These are phyloP conservation scores for Grammomys dolichurus DNA, from an alignment of 2,113 vertebrate genomes.

Conservation along the genomic window DNA sequence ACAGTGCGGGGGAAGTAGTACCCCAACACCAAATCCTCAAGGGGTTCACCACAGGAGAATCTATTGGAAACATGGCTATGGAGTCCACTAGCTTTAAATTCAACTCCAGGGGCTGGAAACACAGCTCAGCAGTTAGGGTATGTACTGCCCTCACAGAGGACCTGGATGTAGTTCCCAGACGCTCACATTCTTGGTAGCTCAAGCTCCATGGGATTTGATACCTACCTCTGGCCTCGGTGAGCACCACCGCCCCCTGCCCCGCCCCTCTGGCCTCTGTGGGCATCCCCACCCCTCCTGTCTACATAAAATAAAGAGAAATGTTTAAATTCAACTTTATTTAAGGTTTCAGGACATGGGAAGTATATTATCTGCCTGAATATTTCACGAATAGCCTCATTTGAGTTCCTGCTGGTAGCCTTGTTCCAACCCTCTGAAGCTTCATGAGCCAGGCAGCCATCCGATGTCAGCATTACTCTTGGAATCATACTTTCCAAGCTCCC, in stretches of 20 bases:
- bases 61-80: background rate
- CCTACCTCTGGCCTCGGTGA: background rate
- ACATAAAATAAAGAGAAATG: background rate
- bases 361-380: background rate
- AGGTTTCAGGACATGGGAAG: background rate
- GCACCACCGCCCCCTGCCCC: accelerated
- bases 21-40: background rate
- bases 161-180: background rate
- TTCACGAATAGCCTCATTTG: background rate
- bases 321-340: background rate
- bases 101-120: background rate
- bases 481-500: background rate
- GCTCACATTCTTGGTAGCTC: background rate
- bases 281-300: no score
- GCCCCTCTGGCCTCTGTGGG: no score
- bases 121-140: background rate
- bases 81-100: background rate
- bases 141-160: background rate
- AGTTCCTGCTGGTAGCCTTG: background rate
- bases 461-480: background rate
- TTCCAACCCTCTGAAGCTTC: background rate
- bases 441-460: background rate
- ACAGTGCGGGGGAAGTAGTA: no score
- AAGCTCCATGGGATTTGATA: background rate
- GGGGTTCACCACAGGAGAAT: background rate